phyloP scores from a whole-genome alignment of 2,797 vertebrate species.

The Lemur catta region DNA sequence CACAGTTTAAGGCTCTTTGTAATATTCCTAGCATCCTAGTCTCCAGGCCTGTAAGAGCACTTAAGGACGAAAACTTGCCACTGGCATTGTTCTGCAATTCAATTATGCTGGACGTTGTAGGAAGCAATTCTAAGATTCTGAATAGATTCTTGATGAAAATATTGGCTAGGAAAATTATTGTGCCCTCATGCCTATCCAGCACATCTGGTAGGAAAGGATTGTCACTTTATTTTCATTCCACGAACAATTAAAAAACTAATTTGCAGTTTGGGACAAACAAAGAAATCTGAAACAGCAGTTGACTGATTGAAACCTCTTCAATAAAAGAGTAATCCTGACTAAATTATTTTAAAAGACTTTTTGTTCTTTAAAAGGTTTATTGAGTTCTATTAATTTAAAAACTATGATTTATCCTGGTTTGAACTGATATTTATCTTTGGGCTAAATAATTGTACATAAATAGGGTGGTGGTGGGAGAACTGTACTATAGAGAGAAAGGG shows the following conservation, averaged over 20 bases:
- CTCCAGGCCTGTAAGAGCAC: background rate
- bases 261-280: slow-evolving; percentile 34
- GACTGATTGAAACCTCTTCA: slow-evolving; percentile 9
- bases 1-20: background rate
- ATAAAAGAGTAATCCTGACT: background rate
- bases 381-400: background rate
- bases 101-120: background rate
- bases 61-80: background rate
- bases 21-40: background rate
- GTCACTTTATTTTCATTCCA: slow-evolving; percentile 27
- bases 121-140: slow-evolving; percentile 49
- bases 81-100: background rate
- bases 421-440: background rate
- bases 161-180: slow-evolving; percentile 33
- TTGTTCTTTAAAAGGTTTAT: slow-evolving; percentile 1
- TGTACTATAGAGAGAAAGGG: background rate
- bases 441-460: background rate
- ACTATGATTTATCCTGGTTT: background rate
- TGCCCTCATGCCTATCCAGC: slow-evolving; percentile 27
- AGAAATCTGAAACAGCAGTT: slow-evolving; percentile 28
- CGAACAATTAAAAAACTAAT: slow-evolving; percentile 61
- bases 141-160: slow-evolving; percentile 56
- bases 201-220: slow-evolving; percentile 27
- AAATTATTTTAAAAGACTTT: background rate
- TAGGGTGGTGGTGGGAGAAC: no score